Base-by-base conservation (phyloP, 2,888 invertebrate species). In the Ecliptopera silaceata region DNA sequence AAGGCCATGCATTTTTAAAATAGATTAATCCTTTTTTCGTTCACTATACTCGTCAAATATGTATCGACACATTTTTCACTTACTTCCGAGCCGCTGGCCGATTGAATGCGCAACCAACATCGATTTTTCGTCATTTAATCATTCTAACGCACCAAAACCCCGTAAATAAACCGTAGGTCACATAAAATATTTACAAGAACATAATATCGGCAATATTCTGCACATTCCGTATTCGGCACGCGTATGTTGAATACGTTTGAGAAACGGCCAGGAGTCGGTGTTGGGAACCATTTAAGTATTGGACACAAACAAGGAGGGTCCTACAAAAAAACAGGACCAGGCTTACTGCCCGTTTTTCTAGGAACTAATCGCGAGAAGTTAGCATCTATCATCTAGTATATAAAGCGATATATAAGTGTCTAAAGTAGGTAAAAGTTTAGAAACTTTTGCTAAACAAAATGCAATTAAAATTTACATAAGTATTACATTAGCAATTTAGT, bases 151-250 rank as follows among this genome's bases (percentile, higher is more conserved):
- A 49, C 56, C 64, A 31, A 55, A 61, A 62, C 51, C 48, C 54
- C 60, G 57, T 63, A 68, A 62, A 68, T 58, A 64, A 60, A 56
- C 32, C 47, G 34, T 47, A 64, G 62, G 61, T 58, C 56, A 20
- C 60, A 65, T 68, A 61, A 68, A 66, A 66, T 65, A 65, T 68
- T 60, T 64, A 68, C 63, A 66, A 56, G 60, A 51, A 51, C 62
- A 62, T 65, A 61, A 65, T 64, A 61, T 60, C 57, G 57, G 63
- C 53, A 55, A 68, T 66, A 65, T 63, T 65, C 55, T 45, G 26
- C 50, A 47, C 55, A 64, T 64, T 54, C 43, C 36, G 65, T 64
- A 66, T 64, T 62, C 66, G 13, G 46, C 10, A 36, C 59, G 61
- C 64, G 66, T 66, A 29, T 56, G 42, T 54, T 56, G 47, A 59